Evolutionary conservation across 2,113 vertebrate species (phyloP).

Genomic region (Phyllostomus discolor): DNA sequence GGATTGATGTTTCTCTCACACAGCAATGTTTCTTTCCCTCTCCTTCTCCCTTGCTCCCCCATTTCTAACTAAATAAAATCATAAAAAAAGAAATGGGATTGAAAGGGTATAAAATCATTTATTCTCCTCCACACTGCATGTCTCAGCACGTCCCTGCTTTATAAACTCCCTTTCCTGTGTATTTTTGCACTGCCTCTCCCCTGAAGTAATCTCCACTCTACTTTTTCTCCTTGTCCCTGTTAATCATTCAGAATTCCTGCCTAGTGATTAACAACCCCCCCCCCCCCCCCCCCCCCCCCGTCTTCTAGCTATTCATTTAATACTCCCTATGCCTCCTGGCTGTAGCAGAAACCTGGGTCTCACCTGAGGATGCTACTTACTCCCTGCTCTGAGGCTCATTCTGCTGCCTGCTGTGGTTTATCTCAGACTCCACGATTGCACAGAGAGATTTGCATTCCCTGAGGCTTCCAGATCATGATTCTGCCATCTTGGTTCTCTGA

Average conservation of each 20-base stretch:
- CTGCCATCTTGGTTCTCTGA: background rate
- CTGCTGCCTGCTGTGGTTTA: background rate
- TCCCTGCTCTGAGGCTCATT: background rate
- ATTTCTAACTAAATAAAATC: too few relatives aligned
- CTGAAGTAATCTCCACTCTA: background rate
- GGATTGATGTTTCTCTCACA: too few relatives aligned
- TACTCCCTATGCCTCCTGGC: background rate
- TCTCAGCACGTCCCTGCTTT: background rate
- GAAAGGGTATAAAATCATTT: background rate
- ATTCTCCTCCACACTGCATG: background rate
- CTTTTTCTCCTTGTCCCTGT: background rate
- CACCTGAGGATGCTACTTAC: background rate
- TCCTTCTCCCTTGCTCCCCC: too few relatives aligned
- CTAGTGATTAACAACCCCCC: background rate
- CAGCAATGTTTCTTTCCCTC: too few relatives aligned
- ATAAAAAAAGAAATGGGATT: background rate
- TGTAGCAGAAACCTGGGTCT: background rate
- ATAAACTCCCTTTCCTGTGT: background rate
- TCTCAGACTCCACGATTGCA: background rate
- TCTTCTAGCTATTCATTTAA: background rate
- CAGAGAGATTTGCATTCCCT: background rate
- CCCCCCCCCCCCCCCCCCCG: accelerated
- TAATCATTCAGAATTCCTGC: background rate
- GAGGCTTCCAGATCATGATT: background rate
- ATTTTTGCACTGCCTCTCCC: background rate